phyloP scores from a whole-genome alignment of 2,888 invertebrate genomes.

The Anarsia innoxiella region DNA sequence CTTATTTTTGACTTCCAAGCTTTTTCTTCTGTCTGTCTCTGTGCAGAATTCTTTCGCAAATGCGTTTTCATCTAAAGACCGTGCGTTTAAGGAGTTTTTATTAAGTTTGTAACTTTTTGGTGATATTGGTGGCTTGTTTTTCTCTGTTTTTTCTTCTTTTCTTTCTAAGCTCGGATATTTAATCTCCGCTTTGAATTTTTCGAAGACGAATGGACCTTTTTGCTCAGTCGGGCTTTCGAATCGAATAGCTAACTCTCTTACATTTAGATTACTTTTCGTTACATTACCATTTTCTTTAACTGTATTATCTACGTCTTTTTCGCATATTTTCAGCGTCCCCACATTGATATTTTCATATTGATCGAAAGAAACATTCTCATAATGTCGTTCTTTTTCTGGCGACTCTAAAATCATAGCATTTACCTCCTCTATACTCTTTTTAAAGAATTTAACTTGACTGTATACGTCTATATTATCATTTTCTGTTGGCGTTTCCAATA shows the following conservation, averaged over 20 bases:
- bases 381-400: conserved; percentile 19
- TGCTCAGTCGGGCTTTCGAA: conserved; percentile 79
- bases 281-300: conserved; percentile 49
- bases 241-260: conserved; percentile 77
- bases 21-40: conserved; percentile 73
- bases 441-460: conserved; percentile 85
- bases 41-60: conserved; percentile 80
- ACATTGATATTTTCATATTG: conserved; percentile 57
- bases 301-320: conserved; percentile 33
- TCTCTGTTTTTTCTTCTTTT: conserved; percentile 27
- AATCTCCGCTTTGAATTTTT: conserved; percentile 60
- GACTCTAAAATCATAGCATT: conserved; percentile 70
- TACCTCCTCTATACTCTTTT: conserved; percentile 83
- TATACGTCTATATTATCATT: conserved; percentile 74
- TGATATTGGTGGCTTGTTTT: conserved; percentile 66
- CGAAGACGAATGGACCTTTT: conserved; percentile 73
- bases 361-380: conserved; percentile 50
- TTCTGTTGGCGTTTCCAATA: conserved; percentile 73
- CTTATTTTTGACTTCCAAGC: conserved; percentile 76
- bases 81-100: conserved; percentile 77
- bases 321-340: conserved; percentile 48
- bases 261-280: conserved; percentile 63
- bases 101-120: conserved; percentile 74
- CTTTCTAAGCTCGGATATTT: conserved; percentile 55
- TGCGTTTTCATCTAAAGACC: conserved; percentile 83